Evolutionary conservation across 2,113 vertebrate species (phyloP), one percentile per base, ranked within the genome.

Genomic region (Sceloporus undulatus): DNA sequence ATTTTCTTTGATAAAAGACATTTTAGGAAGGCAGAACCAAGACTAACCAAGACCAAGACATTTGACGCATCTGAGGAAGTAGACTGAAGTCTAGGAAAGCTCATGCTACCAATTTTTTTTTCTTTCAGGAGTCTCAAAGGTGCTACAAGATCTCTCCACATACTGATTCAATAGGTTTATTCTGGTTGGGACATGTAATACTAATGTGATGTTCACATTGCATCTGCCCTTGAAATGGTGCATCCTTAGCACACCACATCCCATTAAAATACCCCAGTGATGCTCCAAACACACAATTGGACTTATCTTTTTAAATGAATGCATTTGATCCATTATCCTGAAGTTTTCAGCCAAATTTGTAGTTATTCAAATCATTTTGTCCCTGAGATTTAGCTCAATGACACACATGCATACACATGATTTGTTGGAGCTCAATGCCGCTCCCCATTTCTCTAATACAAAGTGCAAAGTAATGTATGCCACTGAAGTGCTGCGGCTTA

Each of bases 261-360:
- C 21, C 29, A 16, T 66, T 62, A 92, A 59, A 19, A 79, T 38
- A 81, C 77, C 68, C 27, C 34, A 87, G 70, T 75, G 4, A 77
- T 80, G 27, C 25, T 74, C 77, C 89, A 52, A 78, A 85, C 52
- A 25, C 85, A 86, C 83, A 65, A 74, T 77, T 19, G 23, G 65
- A 21, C 13, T 66, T 66, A 21, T 18, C 79, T 82, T 91, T 87
- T 84, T 83, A 56, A 48, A 91, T 66, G 59, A 88, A 56, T 68
- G 38, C 88, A 94, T 83, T 4, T 25, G 9, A 83, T 93, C 34
- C 23, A n/a, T 42, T 6, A 5, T 91, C 48, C 40, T 23, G 27
- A 25, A 54, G 86, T 90, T 13, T 10, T 77, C 54, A 79, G 88
- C 89, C 86, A 87, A 71, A 76, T 85, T 90, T 88, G 40, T 77